phyloP scores from a whole-genome alignment of 2,113 vertebrate genomes.

The Tichodroma muraria region DNA sequence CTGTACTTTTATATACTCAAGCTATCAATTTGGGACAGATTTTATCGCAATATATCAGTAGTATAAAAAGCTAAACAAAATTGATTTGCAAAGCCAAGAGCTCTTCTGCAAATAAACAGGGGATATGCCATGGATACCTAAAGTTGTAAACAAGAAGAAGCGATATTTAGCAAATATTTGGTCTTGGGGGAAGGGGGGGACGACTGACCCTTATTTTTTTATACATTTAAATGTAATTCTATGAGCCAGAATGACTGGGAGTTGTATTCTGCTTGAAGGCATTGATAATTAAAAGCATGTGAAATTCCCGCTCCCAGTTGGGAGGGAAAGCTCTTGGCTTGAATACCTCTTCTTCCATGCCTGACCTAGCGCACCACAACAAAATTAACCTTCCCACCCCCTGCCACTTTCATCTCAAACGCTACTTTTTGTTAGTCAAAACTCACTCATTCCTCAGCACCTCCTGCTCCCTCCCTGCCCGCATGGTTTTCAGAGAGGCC shows the following conservation, averaged over 20 bases:
- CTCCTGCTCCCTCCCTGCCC: neutral
- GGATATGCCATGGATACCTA: neutral
- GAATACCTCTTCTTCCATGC: neutral
- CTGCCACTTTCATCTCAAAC: neutral
- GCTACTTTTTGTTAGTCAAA: neutral
- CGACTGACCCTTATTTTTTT: neutral
- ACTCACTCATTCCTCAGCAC: neutral
- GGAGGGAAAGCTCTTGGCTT: neutral
- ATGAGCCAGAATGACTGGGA: neutral
- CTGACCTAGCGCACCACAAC: slow-evolving; percentile 16
- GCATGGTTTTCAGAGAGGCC: neutral
- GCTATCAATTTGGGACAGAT: neutral
- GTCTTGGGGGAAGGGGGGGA: no score
- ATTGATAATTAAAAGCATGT: neutral
- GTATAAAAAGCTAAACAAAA: neutral
- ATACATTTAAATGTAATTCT: neutral
- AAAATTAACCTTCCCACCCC: slow-evolving; percentile 6
- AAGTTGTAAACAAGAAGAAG: neutral
- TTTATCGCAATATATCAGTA: neutral
- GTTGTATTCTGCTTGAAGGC: neutral
- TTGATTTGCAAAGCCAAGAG: neutral
- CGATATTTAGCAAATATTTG: neutral
- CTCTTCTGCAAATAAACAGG: neutral
- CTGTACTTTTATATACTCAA: neutral
- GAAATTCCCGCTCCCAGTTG: neutral